phyloP scores from a whole-genome alignment of 2,888 invertebrate species.

The Andrena praecox region DNA sequence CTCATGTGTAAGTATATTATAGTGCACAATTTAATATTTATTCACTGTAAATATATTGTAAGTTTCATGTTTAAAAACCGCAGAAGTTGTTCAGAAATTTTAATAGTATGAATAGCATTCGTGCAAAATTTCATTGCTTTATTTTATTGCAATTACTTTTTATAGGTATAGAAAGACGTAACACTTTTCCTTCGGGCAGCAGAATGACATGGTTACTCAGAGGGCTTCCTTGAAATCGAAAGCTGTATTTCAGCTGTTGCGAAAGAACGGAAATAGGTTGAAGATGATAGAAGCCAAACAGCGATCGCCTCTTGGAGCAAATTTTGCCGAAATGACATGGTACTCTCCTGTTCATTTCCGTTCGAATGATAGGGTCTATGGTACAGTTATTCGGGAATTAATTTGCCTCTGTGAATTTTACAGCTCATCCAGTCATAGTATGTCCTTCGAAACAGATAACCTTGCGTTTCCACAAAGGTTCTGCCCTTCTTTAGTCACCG shows the following conservation, averaged over 20 bases:
- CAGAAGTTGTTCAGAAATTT: too few relatives aligned
- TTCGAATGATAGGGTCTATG: slow-evolving; percentile 64
- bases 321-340: slow-evolving; percentile 76
- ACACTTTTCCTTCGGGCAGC: not conserved
- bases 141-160: too few relatives aligned
- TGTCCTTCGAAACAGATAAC: slow-evolving; percentile 33
- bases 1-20: too few relatives aligned
- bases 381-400: slow-evolving; percentile 74
- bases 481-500: slow-evolving; percentile 63
- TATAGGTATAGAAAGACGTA: not conserved
- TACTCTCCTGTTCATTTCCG: slow-evolving; percentile 51
- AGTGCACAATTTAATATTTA: too few relatives aligned
- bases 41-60: too few relatives aligned
- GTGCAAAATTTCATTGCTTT: too few relatives aligned
- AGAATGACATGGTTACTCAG: not conserved
- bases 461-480: slow-evolving; percentile 33
- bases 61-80: too few relatives aligned
- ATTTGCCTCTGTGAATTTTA: slow-evolving; percentile 72
- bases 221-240: slow-evolving; percentile 46
- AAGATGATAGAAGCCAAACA: slow-evolving; percentile 32
- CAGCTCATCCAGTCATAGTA: slow-evolving; percentile 39
- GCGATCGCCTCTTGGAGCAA: slow-evolving; percentile 48
- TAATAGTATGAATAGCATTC: too few relatives aligned
- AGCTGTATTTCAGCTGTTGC: slow-evolving; percentile 56
- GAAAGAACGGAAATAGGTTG: slow-evolving; percentile 49